Percentiles rank a stretch among this genome's conserved stretches.
Evolutionary conservation across 2,113 vertebrate species (phyloP).

Genomic region (Pluvianellus socialis): DNA sequence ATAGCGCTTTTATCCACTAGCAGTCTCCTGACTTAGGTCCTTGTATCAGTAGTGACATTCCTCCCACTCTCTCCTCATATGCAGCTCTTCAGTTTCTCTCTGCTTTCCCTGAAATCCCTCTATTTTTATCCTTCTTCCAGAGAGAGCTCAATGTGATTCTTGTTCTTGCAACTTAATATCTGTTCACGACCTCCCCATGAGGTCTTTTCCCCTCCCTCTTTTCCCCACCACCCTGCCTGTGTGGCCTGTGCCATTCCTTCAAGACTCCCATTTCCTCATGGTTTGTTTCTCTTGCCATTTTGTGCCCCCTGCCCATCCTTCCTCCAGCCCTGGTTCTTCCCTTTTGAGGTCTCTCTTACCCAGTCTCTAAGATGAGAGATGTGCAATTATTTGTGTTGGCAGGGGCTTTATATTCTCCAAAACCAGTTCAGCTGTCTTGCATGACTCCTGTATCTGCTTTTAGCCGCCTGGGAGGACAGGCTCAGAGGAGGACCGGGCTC

Average conservation of each 20-base stretch:
- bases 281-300: neutral
- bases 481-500: neutral
- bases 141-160: neutral
- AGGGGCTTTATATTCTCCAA: neutral
- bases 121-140: neutral
- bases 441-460: neutral
- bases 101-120: neutral
- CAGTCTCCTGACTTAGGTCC: neutral
- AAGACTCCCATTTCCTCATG: neutral
- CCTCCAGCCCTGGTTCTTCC: neutral
- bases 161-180: neutral
- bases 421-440: neutral
- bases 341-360: neutral
- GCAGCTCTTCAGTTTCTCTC: neutral
- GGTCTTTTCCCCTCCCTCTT: accelerated
- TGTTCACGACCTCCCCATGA: neutral
- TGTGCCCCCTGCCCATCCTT: accelerated
- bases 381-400: neutral
- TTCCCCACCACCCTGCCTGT: neutral
- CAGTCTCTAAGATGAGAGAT: neutral
- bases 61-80: neutral
- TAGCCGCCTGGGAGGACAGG: neutral
- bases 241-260: neutral
- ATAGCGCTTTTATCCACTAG: neutral
- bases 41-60: accelerated